phyloP scores from a whole-genome alignment of 1,140 invertebrate species.

The Charaxes varanes region DNA sequence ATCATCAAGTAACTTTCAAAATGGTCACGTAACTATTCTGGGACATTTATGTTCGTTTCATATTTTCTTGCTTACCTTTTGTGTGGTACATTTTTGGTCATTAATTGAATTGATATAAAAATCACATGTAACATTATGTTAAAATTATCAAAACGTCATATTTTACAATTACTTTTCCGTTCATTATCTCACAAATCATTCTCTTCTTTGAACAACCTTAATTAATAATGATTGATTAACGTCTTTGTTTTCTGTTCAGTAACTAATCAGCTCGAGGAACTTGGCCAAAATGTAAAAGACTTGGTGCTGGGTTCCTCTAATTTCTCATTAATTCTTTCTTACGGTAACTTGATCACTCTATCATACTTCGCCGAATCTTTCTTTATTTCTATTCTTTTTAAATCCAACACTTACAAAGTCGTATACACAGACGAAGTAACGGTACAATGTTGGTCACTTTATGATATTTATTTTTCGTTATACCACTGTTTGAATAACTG shows the following conservation, averaged over 20 bases:
- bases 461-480: constrained; percentile 4
- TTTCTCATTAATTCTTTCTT: constrained; percentile 38
- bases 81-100: background rate
- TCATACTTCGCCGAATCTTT: constrained; percentile 51
- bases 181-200: constrained; percentile 9
- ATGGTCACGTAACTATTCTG: background rate
- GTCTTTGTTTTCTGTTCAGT: constrained; percentile 24
- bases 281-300: constrained; percentile 23
- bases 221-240: constrained; percentile 12
- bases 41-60: background rate
- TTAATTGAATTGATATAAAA: background rate
- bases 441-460: constrained; percentile 23
- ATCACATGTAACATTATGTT: no score
- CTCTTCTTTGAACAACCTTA: constrained; percentile 13
- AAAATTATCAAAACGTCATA: background rate
- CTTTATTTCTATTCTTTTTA: constrained; percentile 38
- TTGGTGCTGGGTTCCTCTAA: constrained; percentile 29
- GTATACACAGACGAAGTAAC: constrained; percentile 32
- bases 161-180: background rate
- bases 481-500: background rate
- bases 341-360: constrained; percentile 40
- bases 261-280: constrained; percentile 27
- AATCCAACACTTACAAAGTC: constrained; percentile 33
- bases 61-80: background rate
- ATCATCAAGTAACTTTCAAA: constrained; percentile 4